Base-by-base conservation (phyloP, 2,113 vertebrate genomes). In the Amblyornis subalaris region DNA sequence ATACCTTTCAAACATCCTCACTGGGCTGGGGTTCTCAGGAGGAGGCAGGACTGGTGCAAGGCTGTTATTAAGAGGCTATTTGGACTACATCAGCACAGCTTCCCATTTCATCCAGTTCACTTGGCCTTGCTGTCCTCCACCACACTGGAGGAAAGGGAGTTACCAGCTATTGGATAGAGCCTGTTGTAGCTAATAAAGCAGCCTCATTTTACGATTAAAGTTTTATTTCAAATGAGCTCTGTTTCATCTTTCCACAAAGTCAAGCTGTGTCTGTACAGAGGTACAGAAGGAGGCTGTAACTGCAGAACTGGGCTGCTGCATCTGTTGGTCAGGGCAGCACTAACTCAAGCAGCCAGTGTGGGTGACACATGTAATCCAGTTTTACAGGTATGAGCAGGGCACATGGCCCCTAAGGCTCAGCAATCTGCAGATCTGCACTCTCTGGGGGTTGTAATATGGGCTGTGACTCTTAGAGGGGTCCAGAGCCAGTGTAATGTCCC, bases 391-490 rank as follows among this genome's bases (percentile, higher is more conserved):
- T 7, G 36, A 36, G 14, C 2, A 20, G 67, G 33, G 36, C 38
- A 50, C 16, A 16, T 0, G 2, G 58, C 23, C 67, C 36, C 16
- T 6, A 24, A 42, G 54, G 26, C 5, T 42, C 15, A 14, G 48
- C 26, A 50, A 0, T 29, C 42, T 57, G 28, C 66, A 58, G 61
- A 24, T 50, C 14, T 17, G 0, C 12, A 3, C 3, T 18, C 33
- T 10, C 17, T 4, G 7, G 33, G 22, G n/a, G 7, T 29, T 60
- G 7, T 38, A 23, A 24, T 1, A 14, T 0, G 7, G 67, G 23
- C 81, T 33, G 18, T 29, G 45, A 6, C 20, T 28, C 67, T 35
- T 7, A 15, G 29, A 38, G 54, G 12, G 53, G 31, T 2, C 26
- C 58, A 69, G 67, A 74, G 18, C 13, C 53, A 7, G 18, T 3